Conservation (phyloP, 2,797 vertebrate genomes). For the Pangasius larnaudii region DNA sequence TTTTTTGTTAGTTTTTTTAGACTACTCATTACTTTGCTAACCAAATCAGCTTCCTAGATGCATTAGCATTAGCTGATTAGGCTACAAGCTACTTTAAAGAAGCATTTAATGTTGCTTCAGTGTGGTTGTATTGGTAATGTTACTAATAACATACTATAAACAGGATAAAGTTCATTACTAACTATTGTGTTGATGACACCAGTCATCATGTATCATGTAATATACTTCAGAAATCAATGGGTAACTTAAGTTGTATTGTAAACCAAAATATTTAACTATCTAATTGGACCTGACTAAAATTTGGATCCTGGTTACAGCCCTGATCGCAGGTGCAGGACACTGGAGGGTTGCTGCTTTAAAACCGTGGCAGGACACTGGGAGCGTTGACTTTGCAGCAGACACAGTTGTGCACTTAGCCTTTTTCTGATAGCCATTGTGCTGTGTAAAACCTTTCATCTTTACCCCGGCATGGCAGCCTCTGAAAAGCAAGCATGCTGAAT, state of each 20-base stretch:
- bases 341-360: background rate
- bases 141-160: background rate
- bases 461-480: background rate
- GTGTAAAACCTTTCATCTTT: background rate
- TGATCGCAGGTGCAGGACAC: background rate
- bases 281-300: background rate
- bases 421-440: background rate
- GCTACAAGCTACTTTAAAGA: background rate
- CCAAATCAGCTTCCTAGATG: background rate
- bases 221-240: background rate
- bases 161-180: background rate
- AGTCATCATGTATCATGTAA: background rate
- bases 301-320: background rate
- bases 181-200: background rate
- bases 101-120: background rate
- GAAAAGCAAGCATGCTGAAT: background rate
- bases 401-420: background rate
- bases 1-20: background rate
- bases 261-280: background rate
- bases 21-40: background rate
- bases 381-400: background rate
- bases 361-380: background rate
- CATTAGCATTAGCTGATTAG: background rate
- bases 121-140: background rate
- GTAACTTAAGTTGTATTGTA: background rate